These are phyloP conservation scores for Eurystomus gularis DNA, from an alignment of 2,113 vertebrate genomes.

Conservation along the genomic window DNA sequence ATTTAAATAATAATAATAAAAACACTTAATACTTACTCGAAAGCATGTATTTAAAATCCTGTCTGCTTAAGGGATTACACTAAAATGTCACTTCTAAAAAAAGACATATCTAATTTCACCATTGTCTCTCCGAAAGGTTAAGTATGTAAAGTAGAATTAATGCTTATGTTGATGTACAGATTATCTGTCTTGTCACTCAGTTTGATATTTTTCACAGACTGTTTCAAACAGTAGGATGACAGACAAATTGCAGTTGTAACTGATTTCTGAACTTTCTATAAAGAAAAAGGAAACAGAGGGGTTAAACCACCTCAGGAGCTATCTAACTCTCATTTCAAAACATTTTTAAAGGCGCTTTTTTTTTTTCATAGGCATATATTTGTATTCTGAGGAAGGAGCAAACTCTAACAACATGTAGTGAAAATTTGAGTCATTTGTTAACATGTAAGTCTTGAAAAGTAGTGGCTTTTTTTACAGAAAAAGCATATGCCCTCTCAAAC, in stretches of 20 bases:
- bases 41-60: constrained; percentile 17
- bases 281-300: neutral
- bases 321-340: neutral
- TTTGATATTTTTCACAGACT: constrained; percentile 24
- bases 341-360: neutral
- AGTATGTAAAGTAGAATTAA: constrained; percentile 27
- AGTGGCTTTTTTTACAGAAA: neutral
- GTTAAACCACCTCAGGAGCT: neutral
- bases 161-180: constrained; percentile 32
- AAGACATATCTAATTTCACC: constrained; percentile 30
- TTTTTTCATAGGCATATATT: neutral
- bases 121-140: constrained; percentile 51
- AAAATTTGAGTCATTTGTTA: neutral
- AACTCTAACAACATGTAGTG: neutral
- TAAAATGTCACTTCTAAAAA: constrained; percentile 48
- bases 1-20: constrained; percentile 37
- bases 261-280: neutral
- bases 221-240: constrained; percentile 32
- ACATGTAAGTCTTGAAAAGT: neutral
- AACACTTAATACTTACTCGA: neutral
- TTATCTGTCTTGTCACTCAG: constrained; percentile 41
- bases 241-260: constrained; percentile 32
- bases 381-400: neutral
- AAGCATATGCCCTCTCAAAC: neutral
- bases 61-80: constrained; percentile 12